phyloP scores from a whole-genome alignment of 2,888 invertebrate species.

The Drosophila greeni region DNA sequence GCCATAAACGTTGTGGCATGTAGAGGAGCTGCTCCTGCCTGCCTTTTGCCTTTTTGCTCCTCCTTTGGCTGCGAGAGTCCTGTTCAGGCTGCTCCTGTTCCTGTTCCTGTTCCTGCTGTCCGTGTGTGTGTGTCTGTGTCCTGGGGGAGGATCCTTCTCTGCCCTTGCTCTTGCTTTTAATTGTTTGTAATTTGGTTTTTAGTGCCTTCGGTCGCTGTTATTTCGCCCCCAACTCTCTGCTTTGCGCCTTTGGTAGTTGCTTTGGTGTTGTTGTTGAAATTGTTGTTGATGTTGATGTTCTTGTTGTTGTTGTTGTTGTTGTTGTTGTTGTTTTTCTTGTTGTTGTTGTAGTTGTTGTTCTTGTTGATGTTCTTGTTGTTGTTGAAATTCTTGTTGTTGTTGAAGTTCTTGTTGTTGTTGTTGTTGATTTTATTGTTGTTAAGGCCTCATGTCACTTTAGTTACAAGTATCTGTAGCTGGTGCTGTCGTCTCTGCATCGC shows the following conservation, averaged over 20 bases:
- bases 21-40: conserved; percentile 7
- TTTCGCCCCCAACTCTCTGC: conserved; percentile 22
- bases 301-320: conserved; percentile 35
- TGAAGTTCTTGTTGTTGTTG: conserved; percentile 36
- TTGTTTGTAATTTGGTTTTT: conserved; percentile 70
- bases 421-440: conserved; percentile 53
- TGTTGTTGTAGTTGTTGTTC: conserved; percentile 37
- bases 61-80: conserved; percentile 9
- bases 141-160: conserved; percentile 47
- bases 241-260: conserved; percentile 30
- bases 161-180: conserved; percentile 53
- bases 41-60: conserved; percentile 15
- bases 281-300: conserved; percentile 32
- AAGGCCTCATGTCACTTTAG: conserved; percentile 72
- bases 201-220: conserved; percentile 50
- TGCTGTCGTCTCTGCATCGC: conserved; percentile 30
- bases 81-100: conserved; percentile 5
- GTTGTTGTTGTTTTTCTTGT: conserved; percentile 50
- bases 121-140: neutral
- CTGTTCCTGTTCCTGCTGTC: neutral
- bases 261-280: conserved; percentile 30
- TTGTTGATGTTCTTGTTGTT: conserved; percentile 35
- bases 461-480: conserved; percentile 57
- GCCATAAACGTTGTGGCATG: conserved; percentile 47
- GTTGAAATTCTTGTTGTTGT: conserved; percentile 32